Evolutionary conservation across 2,888 invertebrate species (phyloP), one percentile per base, ranked within the genome.

Genomic region (Hydrotaea cyrtoneurina): DNA sequence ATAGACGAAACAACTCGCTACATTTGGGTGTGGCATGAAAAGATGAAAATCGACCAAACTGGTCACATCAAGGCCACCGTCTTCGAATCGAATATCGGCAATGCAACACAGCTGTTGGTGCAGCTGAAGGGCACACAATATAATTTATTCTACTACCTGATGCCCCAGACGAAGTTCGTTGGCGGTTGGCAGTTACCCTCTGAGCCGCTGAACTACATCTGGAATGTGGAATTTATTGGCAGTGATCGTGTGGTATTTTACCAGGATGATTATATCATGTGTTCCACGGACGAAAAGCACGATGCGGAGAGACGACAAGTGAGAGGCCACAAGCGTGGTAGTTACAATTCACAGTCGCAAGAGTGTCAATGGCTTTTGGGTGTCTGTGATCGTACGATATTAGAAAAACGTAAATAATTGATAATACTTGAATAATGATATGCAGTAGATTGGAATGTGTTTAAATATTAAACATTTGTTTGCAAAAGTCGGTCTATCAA

Each of bases 311-410:
- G 81, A 15, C 81, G 81, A 15, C 75, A 75, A 21, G 57, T 81
- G 11, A 39, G 10, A 2, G 80, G 78, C 15, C 53, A 36, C 15
- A 66, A 57, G 3, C 55, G 0, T 11, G 57, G 75, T 13, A 1
- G 11, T 8, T 57, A 59, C 66, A 73, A 50, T 11, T 15, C 59
- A 11, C 21, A 19, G 15, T 64, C 2, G 0, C 3, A 59, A 0
- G 80, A 83, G 15, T 83, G 83, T 13, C 77, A 80, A n/a, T 83
- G 83, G 83, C 66, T 62, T 55, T 71, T 83, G 17, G 80, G 80
- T 8, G 15, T 19, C 15, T 83, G 80, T 21, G 1, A 19, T 23
- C 46, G 43, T 5, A 31, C 31, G 31, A 2, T 2, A 31, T 31
- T 31, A 7, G 2, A 7, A 69, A 43, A 7, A 36, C 36, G 3